A percentile compares a stretch with the other conserved stretches of the same genome.
Conservation (phyloP, 2,888 invertebrate genomes). For the Caenorhabditis angaria region DNA sequence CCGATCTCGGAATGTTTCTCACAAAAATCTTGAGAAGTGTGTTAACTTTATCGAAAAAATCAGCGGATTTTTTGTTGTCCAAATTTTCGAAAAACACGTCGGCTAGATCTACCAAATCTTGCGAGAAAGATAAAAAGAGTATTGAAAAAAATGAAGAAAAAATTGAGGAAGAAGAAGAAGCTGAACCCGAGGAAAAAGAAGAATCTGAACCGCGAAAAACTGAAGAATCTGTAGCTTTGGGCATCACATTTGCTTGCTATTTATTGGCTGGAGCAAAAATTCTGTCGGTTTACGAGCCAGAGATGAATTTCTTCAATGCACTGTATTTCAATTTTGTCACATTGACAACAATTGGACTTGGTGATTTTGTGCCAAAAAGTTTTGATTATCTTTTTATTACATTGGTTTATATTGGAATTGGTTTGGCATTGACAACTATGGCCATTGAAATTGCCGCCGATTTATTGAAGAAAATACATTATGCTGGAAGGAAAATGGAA, state of each 20-base stretch:
- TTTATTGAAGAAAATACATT: conserved; percentile 64
- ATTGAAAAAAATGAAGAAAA: conserved; percentile 37
- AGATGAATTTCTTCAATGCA: conserved; percentile 70
- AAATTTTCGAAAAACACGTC: background rate
- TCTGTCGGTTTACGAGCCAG: conserved; percentile 65
- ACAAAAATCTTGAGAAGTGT: conserved; percentile 45
- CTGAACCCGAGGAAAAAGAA: conserved; percentile 28
- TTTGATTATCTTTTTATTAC: conserved; percentile 65
- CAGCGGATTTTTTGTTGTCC: conserved; percentile 5
- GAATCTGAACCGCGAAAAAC: conserved; percentile 35
- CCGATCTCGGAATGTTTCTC: conserved; percentile 68
- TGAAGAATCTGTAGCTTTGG: conserved; percentile 61
- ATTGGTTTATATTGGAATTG: conserved; percentile 62
- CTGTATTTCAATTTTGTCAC: conserved; percentile 71
- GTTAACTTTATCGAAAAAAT: conserved; percentile 12
- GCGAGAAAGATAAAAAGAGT: conserved; percentile 28
- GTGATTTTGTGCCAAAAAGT: conserved; percentile 68
- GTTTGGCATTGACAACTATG: conserved; percentile 67
- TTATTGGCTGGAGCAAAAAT: conserved; percentile 61
- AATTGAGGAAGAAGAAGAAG: conserved; percentile 22
- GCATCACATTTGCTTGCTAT: conserved; percentile 59
- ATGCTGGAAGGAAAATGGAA: conserved; percentile 67
- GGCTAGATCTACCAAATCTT: conserved; percentile 21
- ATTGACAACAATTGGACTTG: conserved; percentile 65
- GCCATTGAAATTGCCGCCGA: conserved; percentile 67